These are phyloP conservation scores for Atta colombica DNA, from an alignment of 1,140 invertebrate species.

Conservation along the genomic window DNA sequence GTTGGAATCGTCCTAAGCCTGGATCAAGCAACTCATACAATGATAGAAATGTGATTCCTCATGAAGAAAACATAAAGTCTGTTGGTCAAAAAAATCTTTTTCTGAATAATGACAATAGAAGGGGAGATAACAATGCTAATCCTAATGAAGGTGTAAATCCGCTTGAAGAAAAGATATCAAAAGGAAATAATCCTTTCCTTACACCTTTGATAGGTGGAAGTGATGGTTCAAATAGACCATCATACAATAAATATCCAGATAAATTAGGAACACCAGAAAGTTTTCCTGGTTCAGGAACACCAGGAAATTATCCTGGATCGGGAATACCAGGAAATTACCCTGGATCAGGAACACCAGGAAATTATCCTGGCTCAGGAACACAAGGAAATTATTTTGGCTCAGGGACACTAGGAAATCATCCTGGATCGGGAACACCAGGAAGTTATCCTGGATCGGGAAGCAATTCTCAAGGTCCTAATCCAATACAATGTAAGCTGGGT, in stretches of 20 bases:
- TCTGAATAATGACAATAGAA: background rate
- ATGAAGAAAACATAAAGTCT: slow-evolving; percentile 14
- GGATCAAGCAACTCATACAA: background rate
- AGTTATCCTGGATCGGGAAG: background rate
- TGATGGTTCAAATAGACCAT: background rate
- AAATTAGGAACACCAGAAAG: background rate
- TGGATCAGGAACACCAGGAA: background rate
- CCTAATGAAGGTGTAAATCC: background rate
- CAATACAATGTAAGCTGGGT: slow-evolving; percentile 6
- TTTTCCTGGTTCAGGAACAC: background rate
- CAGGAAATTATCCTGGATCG: background rate
- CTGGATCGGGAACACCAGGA: no score
- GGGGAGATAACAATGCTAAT: background rate
- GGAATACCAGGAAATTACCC: background rate
- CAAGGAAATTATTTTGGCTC: background rate
- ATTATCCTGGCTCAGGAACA: background rate
- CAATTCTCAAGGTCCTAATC: background rate
- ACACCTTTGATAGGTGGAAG: background rate
- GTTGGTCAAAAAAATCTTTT: slow-evolving; percentile 53
- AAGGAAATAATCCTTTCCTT: slow-evolving; percentile 22
- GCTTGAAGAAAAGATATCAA: background rate
- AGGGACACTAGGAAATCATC: no score
- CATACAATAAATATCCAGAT: background rate
- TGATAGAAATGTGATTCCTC: slow-evolving; percentile 6
- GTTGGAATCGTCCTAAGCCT: background rate